phyloP scores from a whole-genome alignment of 2,888 invertebrate species.

The Zaprionus obscuricornis region DNA sequence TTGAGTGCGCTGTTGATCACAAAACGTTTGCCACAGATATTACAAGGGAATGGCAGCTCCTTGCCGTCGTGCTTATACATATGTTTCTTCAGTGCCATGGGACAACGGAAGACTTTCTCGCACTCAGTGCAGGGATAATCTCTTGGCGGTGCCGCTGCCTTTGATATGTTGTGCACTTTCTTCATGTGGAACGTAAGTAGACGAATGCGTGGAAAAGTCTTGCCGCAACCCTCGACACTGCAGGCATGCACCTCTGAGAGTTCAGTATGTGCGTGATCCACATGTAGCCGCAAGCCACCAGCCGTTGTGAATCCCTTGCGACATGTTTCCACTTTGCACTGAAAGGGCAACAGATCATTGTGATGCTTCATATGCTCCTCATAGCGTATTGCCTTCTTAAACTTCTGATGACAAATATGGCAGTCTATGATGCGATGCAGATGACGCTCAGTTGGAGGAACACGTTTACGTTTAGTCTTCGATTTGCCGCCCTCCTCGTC shows the following conservation, averaged over 20 bases:
- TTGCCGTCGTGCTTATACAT: slow-evolving; percentile 82
- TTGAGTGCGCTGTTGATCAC: slow-evolving; percentile 81
- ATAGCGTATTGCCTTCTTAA: slow-evolving; percentile 77
- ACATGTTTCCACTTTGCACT: slow-evolving; percentile 78
- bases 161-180: slow-evolving; percentile 72
- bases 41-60: slow-evolving; percentile 80
- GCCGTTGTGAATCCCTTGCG: slow-evolving; percentile 80
- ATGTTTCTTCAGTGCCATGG: slow-evolving; percentile 80
- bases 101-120: slow-evolving; percentile 80
- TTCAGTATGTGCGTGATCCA: slow-evolving; percentile 79
- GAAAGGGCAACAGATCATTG: slow-evolving; percentile 79
- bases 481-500: slow-evolving; percentile 45
- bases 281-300: slow-evolving; percentile 73
- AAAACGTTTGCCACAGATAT: slow-evolving; percentile 80
- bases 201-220: slow-evolving; percentile 76
- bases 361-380: slow-evolving; percentile 81
- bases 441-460: slow-evolving; percentile 68
- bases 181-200: slow-evolving; percentile 79
- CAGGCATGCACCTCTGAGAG: slow-evolving; percentile 73
- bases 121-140: slow-evolving; percentile 80
- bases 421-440: slow-evolving; percentile 77
- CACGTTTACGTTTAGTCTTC: slow-evolving; percentile 58
- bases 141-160: slow-evolving; percentile 70
- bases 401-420: slow-evolving; percentile 80
- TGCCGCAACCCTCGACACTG: slow-evolving; percentile 76